These are phyloP conservation scores for Brenthis daphne DNA, from an alignment of 2,888 invertebrate species.

Conservation along the genomic window DNA sequence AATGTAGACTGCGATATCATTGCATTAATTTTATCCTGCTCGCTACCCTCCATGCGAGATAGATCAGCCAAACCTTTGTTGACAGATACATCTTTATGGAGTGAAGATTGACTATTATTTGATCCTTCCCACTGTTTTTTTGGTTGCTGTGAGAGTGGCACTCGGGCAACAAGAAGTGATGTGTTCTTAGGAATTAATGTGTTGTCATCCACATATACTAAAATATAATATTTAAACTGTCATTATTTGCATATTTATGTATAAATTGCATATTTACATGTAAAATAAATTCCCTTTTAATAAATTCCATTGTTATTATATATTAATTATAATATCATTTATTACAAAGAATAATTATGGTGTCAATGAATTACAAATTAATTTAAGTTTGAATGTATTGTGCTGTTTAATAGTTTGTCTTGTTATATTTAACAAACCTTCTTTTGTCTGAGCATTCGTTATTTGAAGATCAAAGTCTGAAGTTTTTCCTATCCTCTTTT, in stretches of 20 bases:
- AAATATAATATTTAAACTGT: conserved; percentile 30
- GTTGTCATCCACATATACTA: conserved; percentile 95
- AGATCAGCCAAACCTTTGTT: conserved; percentile 90
- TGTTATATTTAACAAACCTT: conserved; percentile 84
- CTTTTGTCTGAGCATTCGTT: conserved; percentile 97
- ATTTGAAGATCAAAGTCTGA: conserved; percentile 98
- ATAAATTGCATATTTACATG: not conserved
- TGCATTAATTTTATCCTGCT: conserved; percentile 98
- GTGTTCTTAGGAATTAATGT: conserved; percentile 98
- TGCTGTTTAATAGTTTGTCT: not conserved
- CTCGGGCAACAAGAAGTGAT: conserved; percentile 95
- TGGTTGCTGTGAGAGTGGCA: conserved; percentile 91
- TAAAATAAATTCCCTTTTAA: not conserved
- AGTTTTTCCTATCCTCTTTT: conserved; percentile 96
- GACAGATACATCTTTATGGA: conserved; percentile 74
- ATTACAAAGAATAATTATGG: not conserved
- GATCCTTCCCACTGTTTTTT: conserved; percentile 89
- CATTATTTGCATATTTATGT: not conserved
- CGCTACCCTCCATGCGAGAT: conserved; percentile 94
- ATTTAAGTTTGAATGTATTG: not conserved
- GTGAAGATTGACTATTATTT: conserved; percentile 70
- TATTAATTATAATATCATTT: not conserved
- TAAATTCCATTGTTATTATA: not conserved
- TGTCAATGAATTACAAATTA: not conserved
- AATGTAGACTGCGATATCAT: conserved; percentile 99